Evolutionary conservation across 1,140 invertebrate genomes (phyloP).

Genomic region (Brachionus rotundiformis): DNA sequence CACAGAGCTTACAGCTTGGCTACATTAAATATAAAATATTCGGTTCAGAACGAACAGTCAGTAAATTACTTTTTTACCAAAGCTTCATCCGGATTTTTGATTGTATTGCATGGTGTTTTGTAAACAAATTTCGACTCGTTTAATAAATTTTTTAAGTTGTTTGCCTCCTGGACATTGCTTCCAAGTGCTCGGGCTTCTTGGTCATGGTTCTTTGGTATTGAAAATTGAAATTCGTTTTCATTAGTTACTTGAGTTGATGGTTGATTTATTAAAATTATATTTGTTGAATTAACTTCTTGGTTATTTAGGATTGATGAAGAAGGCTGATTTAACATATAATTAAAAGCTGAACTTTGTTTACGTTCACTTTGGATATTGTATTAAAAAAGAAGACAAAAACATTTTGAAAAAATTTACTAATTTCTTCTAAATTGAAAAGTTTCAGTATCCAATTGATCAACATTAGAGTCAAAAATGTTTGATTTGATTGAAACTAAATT

Average conservation of each 20-base stretch:
- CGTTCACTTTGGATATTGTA: too few species aligned
- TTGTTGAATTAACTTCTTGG: constrained; percentile 5
- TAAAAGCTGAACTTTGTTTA: neutral
- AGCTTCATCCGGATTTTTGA: neutral
- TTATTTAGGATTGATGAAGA: neutral
- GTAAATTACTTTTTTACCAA: neutral
- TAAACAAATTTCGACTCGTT: constrained; percentile 33
- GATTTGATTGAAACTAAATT: neutral
- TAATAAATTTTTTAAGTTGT: neutral
- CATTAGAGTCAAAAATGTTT: neutral
- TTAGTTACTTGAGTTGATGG: neutral
- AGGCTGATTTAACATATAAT: constrained; percentile 12
- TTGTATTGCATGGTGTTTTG: neutral
- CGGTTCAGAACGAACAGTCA: neutral
- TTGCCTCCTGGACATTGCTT: neutral
- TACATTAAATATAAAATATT: neutral
- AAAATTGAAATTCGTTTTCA: neutral
- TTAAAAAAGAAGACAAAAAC: too few species aligned
- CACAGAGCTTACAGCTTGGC: constrained; percentile 5
- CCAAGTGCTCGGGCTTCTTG: neutral
- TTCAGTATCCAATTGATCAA: neutral
- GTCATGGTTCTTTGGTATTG: neutral
- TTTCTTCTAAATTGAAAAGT: neutral
- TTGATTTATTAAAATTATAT: constrained; percentile 32
- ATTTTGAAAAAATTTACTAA: neutral